These are phyloP conservation scores for Orchesella flavescens DNA, from an alignment of 2,888 invertebrate genomes.

Conservation along the genomic window DNA sequence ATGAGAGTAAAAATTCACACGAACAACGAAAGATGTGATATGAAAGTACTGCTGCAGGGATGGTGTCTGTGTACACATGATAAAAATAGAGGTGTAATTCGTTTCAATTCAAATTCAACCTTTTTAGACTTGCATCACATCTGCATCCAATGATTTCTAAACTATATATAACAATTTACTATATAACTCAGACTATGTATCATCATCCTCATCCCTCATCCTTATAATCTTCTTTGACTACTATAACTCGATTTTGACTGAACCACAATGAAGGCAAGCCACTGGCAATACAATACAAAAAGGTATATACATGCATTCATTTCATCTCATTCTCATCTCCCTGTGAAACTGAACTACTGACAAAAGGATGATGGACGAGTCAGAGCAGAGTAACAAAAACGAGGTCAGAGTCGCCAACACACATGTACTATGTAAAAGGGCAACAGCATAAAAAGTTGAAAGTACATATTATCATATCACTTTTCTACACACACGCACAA, in stretches of 20 bases:
- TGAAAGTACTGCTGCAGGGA: background rate
- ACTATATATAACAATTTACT: background rate
- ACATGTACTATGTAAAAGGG: background rate
- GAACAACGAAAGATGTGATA: no score
- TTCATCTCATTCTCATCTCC: background rate
- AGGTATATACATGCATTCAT: background rate
- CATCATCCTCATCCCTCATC: background rate
- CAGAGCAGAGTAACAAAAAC: background rate
- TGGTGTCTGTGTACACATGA: background rate
- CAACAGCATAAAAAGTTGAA: background rate
- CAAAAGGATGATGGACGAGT: background rate
- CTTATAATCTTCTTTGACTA: background rate
- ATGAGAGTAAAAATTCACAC: no score
- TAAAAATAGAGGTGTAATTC: background rate
- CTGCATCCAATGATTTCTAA: background rate
- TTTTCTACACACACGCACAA: background rate
- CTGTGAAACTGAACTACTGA: background rate
- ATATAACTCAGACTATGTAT: background rate
- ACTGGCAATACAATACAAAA: no score
- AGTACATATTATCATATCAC: background rate
- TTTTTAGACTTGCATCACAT: background rate
- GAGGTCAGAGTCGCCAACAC: background rate
- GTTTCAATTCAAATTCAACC: background rate
- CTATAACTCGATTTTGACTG: background rate
- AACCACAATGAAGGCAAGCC: no score